Percentiles rank a stretch among this genome's conserved stretches.
Evolutionary conservation across 1,140 invertebrate genomes (phyloP).

Genomic region (Scaptomyza montana): DNA sequence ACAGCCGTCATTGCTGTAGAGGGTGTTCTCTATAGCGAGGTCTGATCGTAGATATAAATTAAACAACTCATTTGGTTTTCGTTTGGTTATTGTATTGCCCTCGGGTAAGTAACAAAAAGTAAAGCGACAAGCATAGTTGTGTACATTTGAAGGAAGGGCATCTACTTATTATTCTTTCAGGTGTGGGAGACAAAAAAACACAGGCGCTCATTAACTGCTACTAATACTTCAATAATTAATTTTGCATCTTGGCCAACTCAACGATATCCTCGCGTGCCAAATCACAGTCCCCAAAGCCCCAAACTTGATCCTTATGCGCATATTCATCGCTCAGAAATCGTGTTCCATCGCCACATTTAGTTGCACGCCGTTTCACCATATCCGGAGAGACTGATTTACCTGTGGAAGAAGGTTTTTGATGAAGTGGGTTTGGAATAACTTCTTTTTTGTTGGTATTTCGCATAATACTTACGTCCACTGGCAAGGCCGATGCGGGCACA

Average conservation of each 20-base stretch:
- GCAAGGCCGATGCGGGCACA: conserved; percentile 90
- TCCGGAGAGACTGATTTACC: conserved; percentile 86
- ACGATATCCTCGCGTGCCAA: conserved; percentile 84
- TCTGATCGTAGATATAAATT: conserved; percentile 5
- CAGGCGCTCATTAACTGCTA: conserved; percentile 25
- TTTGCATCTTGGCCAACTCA: conserved; percentile 85
- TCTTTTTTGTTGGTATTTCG: background rate
- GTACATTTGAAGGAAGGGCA: background rate
- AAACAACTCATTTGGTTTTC: background rate
- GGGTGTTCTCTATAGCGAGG: conserved; percentile 8
- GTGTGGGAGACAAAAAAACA: conserved; percentile 25
- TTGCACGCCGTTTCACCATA: conserved; percentile 87
- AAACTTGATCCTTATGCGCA: conserved; percentile 83
- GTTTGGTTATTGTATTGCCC: conserved; percentile 43
- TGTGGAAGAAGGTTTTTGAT: conserved; percentile 38
- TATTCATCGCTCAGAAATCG: conserved; percentile 75
- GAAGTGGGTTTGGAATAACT: background rate
- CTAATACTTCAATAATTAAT: conserved; percentile 45
- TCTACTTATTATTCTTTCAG: background rate
- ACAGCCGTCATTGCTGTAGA: background rate
- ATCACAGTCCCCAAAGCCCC: conserved; percentile 86
- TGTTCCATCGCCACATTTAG: conserved; percentile 87
- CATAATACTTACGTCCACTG: conserved; percentile 86
- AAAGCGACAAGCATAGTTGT: conserved; percentile 21
- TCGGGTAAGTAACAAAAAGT: conserved; percentile 59